Percentiles rank a stretch among this genome's conserved stretches.
These are phyloP conservation scores for Lepidochrysops patricia DNA, from an alignment of 2,888 invertebrate genomes.

Conservation along the genomic window DNA sequence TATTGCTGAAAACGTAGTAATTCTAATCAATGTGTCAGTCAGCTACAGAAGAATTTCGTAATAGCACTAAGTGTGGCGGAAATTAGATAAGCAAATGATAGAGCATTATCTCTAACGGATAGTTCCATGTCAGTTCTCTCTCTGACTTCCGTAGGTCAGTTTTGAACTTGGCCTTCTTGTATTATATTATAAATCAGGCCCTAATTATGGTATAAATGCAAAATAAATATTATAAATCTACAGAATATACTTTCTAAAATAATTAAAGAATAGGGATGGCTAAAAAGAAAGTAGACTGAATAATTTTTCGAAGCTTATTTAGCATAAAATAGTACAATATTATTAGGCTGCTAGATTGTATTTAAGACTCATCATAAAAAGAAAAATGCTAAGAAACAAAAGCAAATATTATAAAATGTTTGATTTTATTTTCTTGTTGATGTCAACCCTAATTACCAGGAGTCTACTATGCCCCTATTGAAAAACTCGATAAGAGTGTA, in stretches of 20 bases:
- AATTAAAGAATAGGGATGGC: too few species aligned
- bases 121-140: not conserved
- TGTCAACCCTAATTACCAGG: not conserved
- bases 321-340: too few species aligned
- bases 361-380: too few species aligned
- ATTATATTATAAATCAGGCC: too few species aligned
- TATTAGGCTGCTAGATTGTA: too few species aligned
- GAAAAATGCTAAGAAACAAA: not conserved
- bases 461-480: not conserved
- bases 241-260: too few species aligned
- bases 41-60: not conserved
- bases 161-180: not conserved
- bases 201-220: too few species aligned
- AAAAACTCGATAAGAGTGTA: conserved; percentile 1
- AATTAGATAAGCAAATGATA: not conserved
- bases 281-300: too few species aligned
- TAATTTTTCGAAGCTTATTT: too few species aligned
- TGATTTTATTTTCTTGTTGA: not conserved
- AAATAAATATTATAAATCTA: too few species aligned
- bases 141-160: not conserved
- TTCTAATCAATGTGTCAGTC: not conserved
- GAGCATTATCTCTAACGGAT: not conserved
- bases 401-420: not conserved
- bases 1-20: not conserved
- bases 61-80: not conserved